Percentiles rank a stretch among this genome's conserved stretches.
Evolutionary conservation across 2,888 invertebrate genomes (phyloP).

Genomic region (Pediacus dermestoides): DNA sequence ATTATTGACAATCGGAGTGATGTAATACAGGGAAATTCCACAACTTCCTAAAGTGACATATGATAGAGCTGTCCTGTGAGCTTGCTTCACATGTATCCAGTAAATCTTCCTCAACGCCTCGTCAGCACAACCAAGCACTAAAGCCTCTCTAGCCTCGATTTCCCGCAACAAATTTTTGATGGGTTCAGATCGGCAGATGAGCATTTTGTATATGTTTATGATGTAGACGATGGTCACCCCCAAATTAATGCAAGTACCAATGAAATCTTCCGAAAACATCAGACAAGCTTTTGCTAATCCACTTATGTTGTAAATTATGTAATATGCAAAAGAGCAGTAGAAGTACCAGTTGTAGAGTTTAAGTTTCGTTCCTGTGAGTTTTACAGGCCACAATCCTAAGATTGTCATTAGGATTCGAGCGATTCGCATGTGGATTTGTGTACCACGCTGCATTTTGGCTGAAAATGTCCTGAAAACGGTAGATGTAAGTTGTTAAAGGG

Average conservation of each 20-base stretch:
- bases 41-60: background rate
- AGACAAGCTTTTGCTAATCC: constrained; percentile 8
- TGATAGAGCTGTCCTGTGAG: background rate
- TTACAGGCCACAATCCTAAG: constrained; percentile 12
- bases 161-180: constrained; percentile 9
- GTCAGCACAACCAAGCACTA: background rate
- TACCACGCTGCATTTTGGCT: too few relatives aligned
- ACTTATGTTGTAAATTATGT: constrained; percentile 9
- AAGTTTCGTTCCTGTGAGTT: constrained; percentile 8
- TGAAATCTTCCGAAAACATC: constrained; percentile 6
- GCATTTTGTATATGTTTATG: constrained; percentile 15
- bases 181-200: constrained; percentile 9
- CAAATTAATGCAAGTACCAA: constrained; percentile 8
- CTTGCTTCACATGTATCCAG: background rate
- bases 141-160: constrained; percentile 5
- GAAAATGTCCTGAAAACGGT: too few relatives aligned
- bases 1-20: background rate
- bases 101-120: background rate
- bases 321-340: constrained; percentile 10
- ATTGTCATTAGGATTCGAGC: constrained; percentile 10
- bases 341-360: constrained; percentile 13
- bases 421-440: constrained; percentile 15
- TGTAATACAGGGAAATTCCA: constrained; percentile 1
- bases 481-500: too few relatives aligned
- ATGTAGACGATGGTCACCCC: constrained; percentile 13